A percentile compares a stretch with the other conserved stretches of the same genome.
phyloP scores from a whole-genome alignment of 2,797 vertebrate species.

The Onychomys torridus region DNA sequence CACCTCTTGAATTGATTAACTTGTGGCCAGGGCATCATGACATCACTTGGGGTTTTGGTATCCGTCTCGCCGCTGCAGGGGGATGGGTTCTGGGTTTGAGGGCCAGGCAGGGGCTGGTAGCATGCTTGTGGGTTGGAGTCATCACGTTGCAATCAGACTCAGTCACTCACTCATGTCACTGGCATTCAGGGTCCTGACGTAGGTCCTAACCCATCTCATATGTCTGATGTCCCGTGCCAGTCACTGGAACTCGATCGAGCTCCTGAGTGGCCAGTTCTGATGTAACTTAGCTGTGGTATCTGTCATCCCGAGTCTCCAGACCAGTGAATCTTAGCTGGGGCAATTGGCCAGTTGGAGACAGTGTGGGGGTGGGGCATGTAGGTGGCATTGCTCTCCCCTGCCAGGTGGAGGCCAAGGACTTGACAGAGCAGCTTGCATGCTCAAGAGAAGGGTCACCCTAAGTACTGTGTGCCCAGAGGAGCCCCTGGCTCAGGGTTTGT shows the following conservation, averaged over 20 bases:
- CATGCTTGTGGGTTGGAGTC: slow-evolving; percentile 63
- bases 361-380: neutral
- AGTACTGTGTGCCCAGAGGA: neutral
- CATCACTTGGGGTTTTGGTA: neutral
- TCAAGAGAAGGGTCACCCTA: neutral
- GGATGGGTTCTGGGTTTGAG: neutral
- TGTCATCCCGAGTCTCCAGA: neutral
- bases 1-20: neutral
- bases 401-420: neutral
- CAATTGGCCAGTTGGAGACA: neutral
- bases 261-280: neutral
- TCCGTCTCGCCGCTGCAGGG: slow-evolving; percentile 1
- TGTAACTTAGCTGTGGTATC: fast-evolving
- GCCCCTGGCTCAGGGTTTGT: neutral
- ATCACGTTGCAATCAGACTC: neutral
- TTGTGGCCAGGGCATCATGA: slow-evolving; percentile 3
- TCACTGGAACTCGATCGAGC: neutral
- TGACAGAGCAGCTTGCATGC: fast-evolving
- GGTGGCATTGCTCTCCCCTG: neutral
- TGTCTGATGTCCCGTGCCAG: neutral
- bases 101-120: neutral
- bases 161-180: fast-evolving
- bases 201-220: neutral
- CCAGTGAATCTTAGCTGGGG: neutral
- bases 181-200: neutral